Evolutionary conservation across 2,113 vertebrate genomes (phyloP), one percentile per base, ranked within the genome.

Genomic region (Cariama cristata): DNA sequence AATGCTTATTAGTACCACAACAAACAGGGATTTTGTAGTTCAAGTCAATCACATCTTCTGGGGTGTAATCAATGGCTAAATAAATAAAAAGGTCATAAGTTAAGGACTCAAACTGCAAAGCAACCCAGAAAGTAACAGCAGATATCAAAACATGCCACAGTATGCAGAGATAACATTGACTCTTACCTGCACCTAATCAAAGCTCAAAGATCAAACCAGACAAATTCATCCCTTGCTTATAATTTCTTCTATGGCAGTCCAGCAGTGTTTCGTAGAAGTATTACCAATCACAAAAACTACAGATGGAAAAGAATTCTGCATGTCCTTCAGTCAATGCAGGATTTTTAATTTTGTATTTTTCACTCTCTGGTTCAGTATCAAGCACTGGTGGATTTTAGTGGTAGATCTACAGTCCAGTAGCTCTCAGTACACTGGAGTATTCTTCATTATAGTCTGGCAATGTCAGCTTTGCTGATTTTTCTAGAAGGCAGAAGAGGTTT

Each of bases 101-200:
- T 84, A 96, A 91, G 69, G 56, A 88, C 60, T 90, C 50, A 94
- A 96, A 67, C 24, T 40, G 66, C 53, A 96, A 93, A 92, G 33
- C 71, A 76, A 79, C 10, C n/a, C 52, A 88, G 75, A 86, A 79
- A 92, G 66, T 71, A 95, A 86, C 10, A 83, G 52, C 63, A 87
- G 69, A 89, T 87, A 76, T 28, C 82, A 91, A 85, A 89, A 75
- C 28, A 42, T 47, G 42, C n/a, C 72, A 66, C 38, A 88, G 63
- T 44, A 83, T 24, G 32, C 56, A 68, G 73, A 85, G 85, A 91
- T 91, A 32, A 86, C 35, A 60, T 24, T 53, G 86, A 79, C 64
- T 93, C 62, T 92, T 93, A 92, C 56, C 76, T 84, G 68, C 64
- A 75, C 55, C 64, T 64, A 72, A 93, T 59, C 67, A 86, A 74